phyloP scores from a whole-genome alignment of 2,888 invertebrate genomes.

The Folsomia manolachei region DNA sequence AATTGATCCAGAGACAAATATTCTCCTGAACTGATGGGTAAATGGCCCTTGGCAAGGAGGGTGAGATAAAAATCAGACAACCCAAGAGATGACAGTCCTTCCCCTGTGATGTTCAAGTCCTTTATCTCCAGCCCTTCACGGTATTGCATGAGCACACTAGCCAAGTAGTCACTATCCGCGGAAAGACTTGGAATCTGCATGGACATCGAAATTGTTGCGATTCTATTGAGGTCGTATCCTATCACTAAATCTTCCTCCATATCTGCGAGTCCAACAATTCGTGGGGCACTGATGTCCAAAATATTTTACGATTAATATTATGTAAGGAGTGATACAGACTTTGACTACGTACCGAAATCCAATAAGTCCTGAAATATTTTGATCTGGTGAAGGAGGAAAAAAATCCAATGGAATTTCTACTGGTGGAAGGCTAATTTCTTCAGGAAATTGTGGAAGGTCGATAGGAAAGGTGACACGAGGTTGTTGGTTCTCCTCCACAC shows the following conservation, averaged over 20 bases:
- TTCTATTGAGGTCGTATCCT: not conserved
- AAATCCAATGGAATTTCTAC: not conserved
- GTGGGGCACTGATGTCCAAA: not conserved
- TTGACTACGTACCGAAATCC: too few species aligned
- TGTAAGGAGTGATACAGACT: not conserved
- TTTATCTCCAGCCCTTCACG: not conserved
- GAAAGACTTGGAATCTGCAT: not conserved
- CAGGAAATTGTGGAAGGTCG: not conserved
- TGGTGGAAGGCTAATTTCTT: not conserved
- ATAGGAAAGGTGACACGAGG: not conserved
- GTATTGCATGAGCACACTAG: not conserved
- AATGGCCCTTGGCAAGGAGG: not conserved
- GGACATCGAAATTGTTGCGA: not conserved
- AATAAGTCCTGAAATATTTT: too few species aligned
- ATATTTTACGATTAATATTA: not conserved
- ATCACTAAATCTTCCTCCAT: not conserved
- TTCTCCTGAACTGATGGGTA: not conserved
- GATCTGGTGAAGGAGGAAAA: too few species aligned
- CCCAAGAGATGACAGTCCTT: not conserved
- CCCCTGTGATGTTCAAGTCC: not conserved
- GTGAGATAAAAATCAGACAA: not conserved
- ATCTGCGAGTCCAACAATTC: not conserved
- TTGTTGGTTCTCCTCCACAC: not conserved
- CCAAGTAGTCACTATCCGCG: not conserved
- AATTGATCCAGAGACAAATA: not conserved